A percentile compares a stretch with the other conserved stretches of the same genome.
Evolutionary conservation across 2,113 vertebrate genomes (phyloP).

Genomic region (Cyanoramphus novaezelandiae): DNA sequence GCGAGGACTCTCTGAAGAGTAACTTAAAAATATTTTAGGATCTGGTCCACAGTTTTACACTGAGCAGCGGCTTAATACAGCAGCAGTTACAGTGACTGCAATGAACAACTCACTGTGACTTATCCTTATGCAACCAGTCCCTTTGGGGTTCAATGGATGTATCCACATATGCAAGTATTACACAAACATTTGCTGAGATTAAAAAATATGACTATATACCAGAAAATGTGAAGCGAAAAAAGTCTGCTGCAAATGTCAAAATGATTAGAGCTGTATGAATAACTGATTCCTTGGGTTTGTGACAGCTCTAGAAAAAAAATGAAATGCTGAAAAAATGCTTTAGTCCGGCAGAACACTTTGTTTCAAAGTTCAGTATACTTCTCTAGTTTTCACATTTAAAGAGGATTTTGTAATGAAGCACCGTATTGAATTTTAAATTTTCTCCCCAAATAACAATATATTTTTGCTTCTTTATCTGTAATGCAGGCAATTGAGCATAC

Average conservation of each 20-base stretch:
- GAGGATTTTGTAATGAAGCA: not conserved
- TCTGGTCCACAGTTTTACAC: not conserved
- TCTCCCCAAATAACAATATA: not conserved
- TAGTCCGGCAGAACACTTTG: not conserved
- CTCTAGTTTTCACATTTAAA: not conserved
- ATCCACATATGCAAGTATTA: not conserved
- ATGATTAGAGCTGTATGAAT: not conserved
- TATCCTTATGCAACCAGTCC: not conserved
- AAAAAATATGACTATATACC: not conserved
- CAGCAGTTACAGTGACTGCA: not conserved
- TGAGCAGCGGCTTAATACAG: not conserved
- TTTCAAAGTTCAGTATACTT: not conserved
- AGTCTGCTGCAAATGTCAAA: not conserved
- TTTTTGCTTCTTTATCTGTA: not conserved
- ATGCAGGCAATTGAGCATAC: not conserved
- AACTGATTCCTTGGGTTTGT: not conserved
- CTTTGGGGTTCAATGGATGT: not conserved
- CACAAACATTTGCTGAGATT: not conserved
- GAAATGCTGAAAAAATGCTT: not conserved
- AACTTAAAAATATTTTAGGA: not conserved
- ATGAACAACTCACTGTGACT: not conserved
- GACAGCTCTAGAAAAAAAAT: not conserved
- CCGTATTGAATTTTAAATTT: not conserved
- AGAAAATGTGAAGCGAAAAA: not conserved
- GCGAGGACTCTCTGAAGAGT: not conserved